Evolutionary conservation across 2,888 invertebrate species (phyloP), one percentile per base, ranked within the genome.

Genomic region (Cosmorhoe ocellata): DNA sequence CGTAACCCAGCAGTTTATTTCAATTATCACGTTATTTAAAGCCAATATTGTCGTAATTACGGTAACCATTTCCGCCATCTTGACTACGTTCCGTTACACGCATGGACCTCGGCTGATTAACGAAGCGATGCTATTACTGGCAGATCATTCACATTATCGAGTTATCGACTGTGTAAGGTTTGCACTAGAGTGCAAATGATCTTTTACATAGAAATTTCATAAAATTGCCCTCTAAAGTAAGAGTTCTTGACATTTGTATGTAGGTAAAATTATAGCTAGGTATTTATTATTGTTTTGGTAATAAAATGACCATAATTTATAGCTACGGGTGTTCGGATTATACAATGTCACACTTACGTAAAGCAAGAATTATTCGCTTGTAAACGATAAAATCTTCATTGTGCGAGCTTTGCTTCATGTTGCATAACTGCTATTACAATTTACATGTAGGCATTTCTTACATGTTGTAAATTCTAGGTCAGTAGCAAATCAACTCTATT

Each of bases 11-110:
- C 12, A 40, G 43, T 33, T 48, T 36, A 1, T 27, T 31, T 7
- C 13, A 42, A 24, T 30, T 43, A 51, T 52, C 36, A 39, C 34
- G 27, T 40, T n/a, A 53, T 54, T 50, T 41, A 44, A 34, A 51
- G 45, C 34, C 33, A 45, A 42, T 51, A 36, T 22, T 36, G 36
- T 43, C 48, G 49, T 58, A 53, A 62, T 64, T 58, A 57, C 55
- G 56, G 57, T 56, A 60, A 61, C 62, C 46, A 59, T 61, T 66
- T 73, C 67, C 70, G 66, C 67, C 66, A 66, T 68, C 64, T 67
- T 59, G 53, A 11, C 33, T 71, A 67, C 76, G 72, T 79, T 79
- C 82, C 82, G 82, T 81, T 82, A 80, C 67, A 53, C 45, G 56
- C 42, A 60, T 63, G 56, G 51, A 48, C 57, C 28, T 40, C 30